A percentile compares a stretch with the other conserved stretches of the same genome.
These are phyloP conservation scores for Folsomia candida DNA, from an alignment of 2,888 invertebrate species.

Conservation along the genomic window DNA sequence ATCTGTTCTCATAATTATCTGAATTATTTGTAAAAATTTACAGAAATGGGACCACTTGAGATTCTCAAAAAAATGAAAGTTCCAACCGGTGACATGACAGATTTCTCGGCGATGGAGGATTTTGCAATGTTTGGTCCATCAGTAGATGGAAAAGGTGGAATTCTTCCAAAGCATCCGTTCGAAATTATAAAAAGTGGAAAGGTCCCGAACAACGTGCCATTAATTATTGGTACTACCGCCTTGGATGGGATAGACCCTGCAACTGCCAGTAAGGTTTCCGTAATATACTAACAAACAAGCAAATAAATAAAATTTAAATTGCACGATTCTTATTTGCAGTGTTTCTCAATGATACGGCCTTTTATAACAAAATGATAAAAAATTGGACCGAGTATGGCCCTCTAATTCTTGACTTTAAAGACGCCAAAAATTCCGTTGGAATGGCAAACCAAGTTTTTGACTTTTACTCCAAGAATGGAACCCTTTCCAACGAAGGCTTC, in stretches of 20 bases:
- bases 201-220: not conserved
- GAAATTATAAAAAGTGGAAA: not conserved
- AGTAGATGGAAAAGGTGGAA: conserved; percentile 20
- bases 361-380: conserved; percentile 29
- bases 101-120: conserved; percentile 6
- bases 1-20: not conserved
- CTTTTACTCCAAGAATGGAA: conserved; percentile 27
- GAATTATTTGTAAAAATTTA: not conserved
- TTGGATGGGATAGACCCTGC: not conserved
- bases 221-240: not conserved
- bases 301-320: not conserved
- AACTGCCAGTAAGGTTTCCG: not conserved
- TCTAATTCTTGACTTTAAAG: conserved; percentile 22
- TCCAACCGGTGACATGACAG: not conserved
- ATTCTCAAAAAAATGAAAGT: conserved; percentile 25
- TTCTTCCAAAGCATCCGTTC: not conserved
- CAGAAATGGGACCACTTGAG: conserved; percentile 21
- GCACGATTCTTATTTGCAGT: conserved; percentile 1
- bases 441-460: conserved; percentile 29
- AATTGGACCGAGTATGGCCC: conserved; percentile 30
- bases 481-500: not conserved
- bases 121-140: conserved; percentile 33
- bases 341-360: conserved; percentile 19
- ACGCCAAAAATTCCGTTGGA: conserved; percentile 27
- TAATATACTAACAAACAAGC: not conserved